Conservation (phyloP, 30 jellyfish, hydroid and myxozoan species). For the Turritopsis dohrnii region DNA sequence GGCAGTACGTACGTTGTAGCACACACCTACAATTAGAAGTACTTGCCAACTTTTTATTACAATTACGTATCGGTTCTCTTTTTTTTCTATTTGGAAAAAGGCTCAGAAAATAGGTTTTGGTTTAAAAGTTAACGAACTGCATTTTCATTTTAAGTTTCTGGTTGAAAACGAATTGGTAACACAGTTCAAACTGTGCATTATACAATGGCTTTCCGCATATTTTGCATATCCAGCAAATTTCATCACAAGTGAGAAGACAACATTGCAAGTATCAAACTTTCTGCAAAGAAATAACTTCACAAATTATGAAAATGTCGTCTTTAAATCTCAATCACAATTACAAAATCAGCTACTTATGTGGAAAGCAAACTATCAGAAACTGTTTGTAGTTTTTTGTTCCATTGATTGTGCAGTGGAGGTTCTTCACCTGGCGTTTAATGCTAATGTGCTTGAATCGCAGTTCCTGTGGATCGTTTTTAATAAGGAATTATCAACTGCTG, state of each 20-base stretch:
- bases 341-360: not conserved
- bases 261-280: not conserved
- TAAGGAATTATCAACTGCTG: not conserved
- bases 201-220: not conserved
- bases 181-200: not conserved
- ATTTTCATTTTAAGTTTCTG: not conserved
- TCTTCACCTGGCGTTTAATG: not conserved
- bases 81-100: too few species aligned
- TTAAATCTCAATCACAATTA: not conserved
- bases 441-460: not conserved
- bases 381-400: slow-evolving; percentile 1
- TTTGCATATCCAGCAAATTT: not conserved
- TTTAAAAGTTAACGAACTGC: too few species aligned
- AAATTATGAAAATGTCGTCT: not conserved
- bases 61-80: too few species aligned
- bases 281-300: not conserved
- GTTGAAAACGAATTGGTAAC: not conserved
- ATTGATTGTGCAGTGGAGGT: not conserved
- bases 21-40: too few species aligned
- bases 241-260: not conserved
- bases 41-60: too few species aligned
- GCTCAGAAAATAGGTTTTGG: too few species aligned
- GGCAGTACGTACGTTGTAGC: too few species aligned
- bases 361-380: not conserved
- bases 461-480: not conserved